Percentiles rank a stretch among this genome's conserved stretches.
phyloP scores from a whole-genome alignment of 2,888 invertebrate genomes.

The Eristalis tenax region DNA sequence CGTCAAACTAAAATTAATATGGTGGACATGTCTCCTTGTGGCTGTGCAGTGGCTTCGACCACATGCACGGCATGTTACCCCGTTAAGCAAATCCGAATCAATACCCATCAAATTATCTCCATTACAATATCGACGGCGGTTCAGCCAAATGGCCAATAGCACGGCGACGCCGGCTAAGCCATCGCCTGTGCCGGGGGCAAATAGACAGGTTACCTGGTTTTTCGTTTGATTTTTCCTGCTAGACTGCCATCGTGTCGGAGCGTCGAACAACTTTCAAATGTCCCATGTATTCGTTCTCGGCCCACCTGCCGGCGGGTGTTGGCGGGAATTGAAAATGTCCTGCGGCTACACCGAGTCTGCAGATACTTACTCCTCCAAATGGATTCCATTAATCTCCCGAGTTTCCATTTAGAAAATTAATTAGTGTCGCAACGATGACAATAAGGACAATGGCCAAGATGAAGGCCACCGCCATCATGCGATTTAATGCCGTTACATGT shows the following conservation, averaged over 20 bases:
- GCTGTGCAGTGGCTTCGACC: background rate
- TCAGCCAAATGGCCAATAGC: conserved; percentile 44
- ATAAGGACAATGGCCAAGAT: conserved; percentile 35
- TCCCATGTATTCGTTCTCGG: background rate
- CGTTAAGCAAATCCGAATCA: conserved; percentile 61
- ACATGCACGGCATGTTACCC: conserved; percentile 1
- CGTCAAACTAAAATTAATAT: conserved; percentile 53
- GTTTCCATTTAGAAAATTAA: conserved; percentile 60
- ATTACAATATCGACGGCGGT: conserved; percentile 43
- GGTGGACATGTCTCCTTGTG: conserved; percentile 30
- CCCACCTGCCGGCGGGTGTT: background rate
- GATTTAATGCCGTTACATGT: conserved; percentile 45
- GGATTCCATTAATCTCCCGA: conserved; percentile 26
- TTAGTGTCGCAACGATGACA: conserved; percentile 53
- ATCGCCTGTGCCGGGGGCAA: background rate
- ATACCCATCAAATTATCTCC: conserved; percentile 68
- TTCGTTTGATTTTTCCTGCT: background rate
- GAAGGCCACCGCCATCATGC: conserved; percentile 5
- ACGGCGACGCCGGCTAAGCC: background rate
- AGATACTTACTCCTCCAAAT: conserved; percentile 6
- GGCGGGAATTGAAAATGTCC: conserved; percentile 22
- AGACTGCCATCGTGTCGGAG: background rate
- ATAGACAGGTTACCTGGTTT: background rate
- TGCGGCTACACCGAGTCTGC: conserved; percentile 3
- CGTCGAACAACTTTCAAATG: conserved; percentile 12